These are phyloP conservation scores for Brachionus plicatilis DNA, from an alignment of 1,140 invertebrate genomes.

Conservation along the genomic window DNA sequence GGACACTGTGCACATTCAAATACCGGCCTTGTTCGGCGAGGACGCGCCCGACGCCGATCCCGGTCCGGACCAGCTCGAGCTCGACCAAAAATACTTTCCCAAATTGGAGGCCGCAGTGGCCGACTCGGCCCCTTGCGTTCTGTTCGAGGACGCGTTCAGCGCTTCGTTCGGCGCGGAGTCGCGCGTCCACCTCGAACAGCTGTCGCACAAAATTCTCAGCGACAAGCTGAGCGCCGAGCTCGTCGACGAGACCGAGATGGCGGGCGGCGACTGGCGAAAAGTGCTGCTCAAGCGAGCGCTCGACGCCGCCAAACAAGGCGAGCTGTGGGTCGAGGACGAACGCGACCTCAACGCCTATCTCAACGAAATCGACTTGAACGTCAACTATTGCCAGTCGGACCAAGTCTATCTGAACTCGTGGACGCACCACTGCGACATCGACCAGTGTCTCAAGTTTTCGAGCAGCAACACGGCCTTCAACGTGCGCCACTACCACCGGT, in stretches of 20 bases:
- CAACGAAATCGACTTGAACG: constrained; percentile 34
- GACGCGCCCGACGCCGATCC: background rate
- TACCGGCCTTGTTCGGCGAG: background rate
- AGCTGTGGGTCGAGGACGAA: background rate
- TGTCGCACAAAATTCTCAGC: background rate
- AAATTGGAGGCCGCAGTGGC: background rate
- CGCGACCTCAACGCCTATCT: background rate
- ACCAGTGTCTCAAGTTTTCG: background rate
- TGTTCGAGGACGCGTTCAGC: background rate
- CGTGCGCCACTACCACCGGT: background rate
- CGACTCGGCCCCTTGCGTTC: background rate
- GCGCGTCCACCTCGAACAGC: background rate
- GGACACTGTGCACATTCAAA: background rate
- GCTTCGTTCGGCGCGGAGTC: background rate
- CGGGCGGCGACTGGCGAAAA: background rate
- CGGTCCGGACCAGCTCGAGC: background rate
- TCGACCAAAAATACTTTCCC: background rate
- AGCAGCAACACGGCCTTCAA: constrained; percentile 19
- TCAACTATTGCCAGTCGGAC: background rate
- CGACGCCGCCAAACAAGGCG: background rate
- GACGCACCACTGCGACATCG: background rate
- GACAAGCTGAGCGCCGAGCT: background rate
- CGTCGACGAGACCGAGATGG: background rate
- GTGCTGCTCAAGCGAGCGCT: background rate
- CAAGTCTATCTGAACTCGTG: background rate